Conservation (phyloP, 1,140 invertebrate genomes). For the Centruroides vittatus region DNA sequence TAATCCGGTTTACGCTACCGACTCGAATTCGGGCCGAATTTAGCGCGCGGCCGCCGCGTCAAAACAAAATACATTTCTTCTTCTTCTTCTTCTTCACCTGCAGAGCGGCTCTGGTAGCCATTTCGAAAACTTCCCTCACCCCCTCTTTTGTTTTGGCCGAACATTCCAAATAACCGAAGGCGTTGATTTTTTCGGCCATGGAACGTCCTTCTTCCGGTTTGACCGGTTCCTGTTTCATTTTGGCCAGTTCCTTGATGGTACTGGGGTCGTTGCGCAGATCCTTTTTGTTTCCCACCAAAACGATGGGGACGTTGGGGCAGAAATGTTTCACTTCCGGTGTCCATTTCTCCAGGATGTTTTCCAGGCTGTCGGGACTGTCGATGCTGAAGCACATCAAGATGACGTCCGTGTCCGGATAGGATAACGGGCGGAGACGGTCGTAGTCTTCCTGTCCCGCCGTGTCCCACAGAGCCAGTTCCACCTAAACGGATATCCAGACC, state of each 20-base stretch:
- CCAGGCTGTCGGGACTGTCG: constrained; percentile 87
- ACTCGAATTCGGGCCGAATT: no score
- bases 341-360: constrained; percentile 96
- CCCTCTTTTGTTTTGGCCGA: constrained; percentile 42
- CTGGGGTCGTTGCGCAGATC: constrained; percentile 31
- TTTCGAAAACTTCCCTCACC: constrained; percentile 39
- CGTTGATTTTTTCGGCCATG: constrained; percentile 39
- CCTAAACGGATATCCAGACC: constrained; percentile 30
- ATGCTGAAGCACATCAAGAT: constrained; percentile 96
- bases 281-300: constrained; percentile 94
- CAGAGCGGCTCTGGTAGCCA: constrained; percentile 39
- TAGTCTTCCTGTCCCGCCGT: constrained; percentile 98
- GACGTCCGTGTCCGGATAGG: constrained; percentile 94
- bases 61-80: constrained; percentile 13
- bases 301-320: constrained; percentile 93
- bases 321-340: constrained; percentile 94
- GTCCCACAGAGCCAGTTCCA: constrained; percentile 92
- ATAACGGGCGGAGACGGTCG: constrained; percentile 84
- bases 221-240: constrained; percentile 39
- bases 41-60: neutral
- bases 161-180: constrained; percentile 39
- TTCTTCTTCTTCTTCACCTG: constrained; percentile 30
- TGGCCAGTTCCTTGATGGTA: constrained; percentile 33
- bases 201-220: constrained; percentile 33
- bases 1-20: no score